Base-by-base conservation (phyloP, 2,113 vertebrate genomes). In the Antigone vipio region DNA sequence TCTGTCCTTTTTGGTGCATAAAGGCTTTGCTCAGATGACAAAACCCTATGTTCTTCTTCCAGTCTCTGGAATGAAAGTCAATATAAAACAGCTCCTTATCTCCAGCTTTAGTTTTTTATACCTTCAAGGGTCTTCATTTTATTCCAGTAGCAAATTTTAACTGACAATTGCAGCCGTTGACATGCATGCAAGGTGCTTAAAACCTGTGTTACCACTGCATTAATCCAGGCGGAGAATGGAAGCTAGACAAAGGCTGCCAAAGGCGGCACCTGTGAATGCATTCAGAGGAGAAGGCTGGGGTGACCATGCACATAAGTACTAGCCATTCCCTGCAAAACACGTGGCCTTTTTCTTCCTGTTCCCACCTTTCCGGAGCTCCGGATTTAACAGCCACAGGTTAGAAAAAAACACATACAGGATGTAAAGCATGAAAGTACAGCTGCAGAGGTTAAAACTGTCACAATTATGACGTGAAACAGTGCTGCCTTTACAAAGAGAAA, bases 51-150 rank as follows among this genome's bases (percentile, higher is more conserved):
- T 94, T 96, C 49, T 85, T 47, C 21, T 85, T 96, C 88, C 71
- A 73, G 64, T 77, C 71, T 62, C 60, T 69, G 55, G 53, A 96
- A 96, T 91, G 89, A 86, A 96, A 94, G 95, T 91, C 95, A 82
- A 17, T 63, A 90, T 58, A 76, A 93, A 97, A 62, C 85, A 92
- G 56, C 60, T 88, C 89, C 95, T 93, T 93, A 76, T 81, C 64
- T 22, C 78, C 50, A 35, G 67, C 35, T 90, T 68, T 8, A 6
- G 15, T 26, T 42, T 88, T 42, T 88, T 88, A 79, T 59, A 66
- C 50, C 49, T 96, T 82, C 84, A 72, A 85, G 50, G 20, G 63
- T 91, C 75, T 97, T 93, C 91, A 80, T 89, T 92, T 92, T 84
- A 93, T 91, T 93, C 67, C 24, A 78, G 68, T 12, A 88, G 94